These are phyloP conservation scores for Coracopsis vasa DNA, from an alignment of 2,113 vertebrate species.

Conservation along the genomic window DNA sequence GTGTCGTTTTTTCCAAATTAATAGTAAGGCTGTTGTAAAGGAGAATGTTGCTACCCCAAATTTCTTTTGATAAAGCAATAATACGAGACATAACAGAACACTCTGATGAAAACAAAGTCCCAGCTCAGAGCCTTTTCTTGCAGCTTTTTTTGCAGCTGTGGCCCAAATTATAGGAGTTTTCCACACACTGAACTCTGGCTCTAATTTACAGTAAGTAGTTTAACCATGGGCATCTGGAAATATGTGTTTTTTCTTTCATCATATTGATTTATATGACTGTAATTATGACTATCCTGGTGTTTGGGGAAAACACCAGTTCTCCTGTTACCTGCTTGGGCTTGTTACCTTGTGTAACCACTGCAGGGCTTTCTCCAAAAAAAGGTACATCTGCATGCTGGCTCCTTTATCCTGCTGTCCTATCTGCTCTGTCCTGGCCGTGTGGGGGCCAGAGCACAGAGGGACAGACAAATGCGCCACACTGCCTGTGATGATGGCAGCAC, in stretches of 20 bases:
- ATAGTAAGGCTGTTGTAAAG: constrained; percentile 41
- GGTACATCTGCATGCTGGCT: neutral
- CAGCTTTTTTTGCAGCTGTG: constrained; percentile 50
- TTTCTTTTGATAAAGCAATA: constrained; percentile 45
- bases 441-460: neutral
- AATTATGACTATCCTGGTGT: constrained; percentile 49
- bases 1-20: neutral
- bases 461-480: neutral
- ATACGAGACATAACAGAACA: constrained; percentile 31
- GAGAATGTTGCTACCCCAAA: neutral
- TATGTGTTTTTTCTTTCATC: constrained; percentile 68
- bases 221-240: constrained; percentile 57
- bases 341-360: neutral
- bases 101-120: constrained; percentile 57
- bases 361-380: neutral
- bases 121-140: constrained; percentile 47
- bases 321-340: constrained; percentile 28
- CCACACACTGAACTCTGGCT: constrained; percentile 40
- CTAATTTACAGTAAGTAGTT: constrained; percentile 44
- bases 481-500: neutral
- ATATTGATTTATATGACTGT: constrained; percentile 60
- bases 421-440: neutral
- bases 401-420: neutral
- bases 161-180: constrained; percentile 55
- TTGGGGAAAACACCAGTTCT: constrained; percentile 43